Evolutionary conservation across 2,113 vertebrate species (phyloP).

Genomic region (Ranitomeya imitator): DNA sequence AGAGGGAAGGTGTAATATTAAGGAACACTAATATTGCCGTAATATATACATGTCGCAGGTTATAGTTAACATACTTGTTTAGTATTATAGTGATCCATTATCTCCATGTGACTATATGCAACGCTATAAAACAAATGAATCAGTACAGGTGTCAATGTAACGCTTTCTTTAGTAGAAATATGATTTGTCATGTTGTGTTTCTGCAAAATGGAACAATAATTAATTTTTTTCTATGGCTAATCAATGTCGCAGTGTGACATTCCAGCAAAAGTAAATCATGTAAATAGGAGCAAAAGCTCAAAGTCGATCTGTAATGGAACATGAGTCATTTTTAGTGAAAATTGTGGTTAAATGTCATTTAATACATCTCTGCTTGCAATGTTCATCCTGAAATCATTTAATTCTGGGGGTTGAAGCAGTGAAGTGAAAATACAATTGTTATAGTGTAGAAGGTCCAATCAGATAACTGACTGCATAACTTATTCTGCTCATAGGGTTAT

Average conservation of each 20-base stretch:
- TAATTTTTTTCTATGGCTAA: constrained; percentile 46
- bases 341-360: constrained; percentile 46
- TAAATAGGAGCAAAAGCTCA: constrained; percentile 16
- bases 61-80: neutral
- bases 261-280: constrained; percentile 29
- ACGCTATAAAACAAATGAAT: constrained; percentile 20
- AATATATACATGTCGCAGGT: neutral
- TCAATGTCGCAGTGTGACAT: constrained; percentile 41
- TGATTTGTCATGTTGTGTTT: constrained; percentile 41
- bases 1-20: neutral
- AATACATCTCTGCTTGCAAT: constrained; percentile 26
- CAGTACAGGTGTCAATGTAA: constrained; percentile 38
- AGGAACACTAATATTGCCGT: too few species aligned
- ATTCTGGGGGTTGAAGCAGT: constrained; percentile 33
- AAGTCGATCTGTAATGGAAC: constrained; percentile 39
- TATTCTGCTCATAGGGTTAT: neutral
- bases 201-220: constrained; percentile 40
- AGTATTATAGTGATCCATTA: neutral
- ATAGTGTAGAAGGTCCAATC: neutral
- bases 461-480: neutral
- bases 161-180: constrained; percentile 22
- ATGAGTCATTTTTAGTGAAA: constrained; percentile 43
- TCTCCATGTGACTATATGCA: neutral
- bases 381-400: constrained; percentile 27
- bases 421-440: constrained; percentile 38